Evolutionary conservation across 2,797 vertebrate species (phyloP), one percentile per base, ranked within the genome.

Genomic region (Phoeniculus purpureus): DNA sequence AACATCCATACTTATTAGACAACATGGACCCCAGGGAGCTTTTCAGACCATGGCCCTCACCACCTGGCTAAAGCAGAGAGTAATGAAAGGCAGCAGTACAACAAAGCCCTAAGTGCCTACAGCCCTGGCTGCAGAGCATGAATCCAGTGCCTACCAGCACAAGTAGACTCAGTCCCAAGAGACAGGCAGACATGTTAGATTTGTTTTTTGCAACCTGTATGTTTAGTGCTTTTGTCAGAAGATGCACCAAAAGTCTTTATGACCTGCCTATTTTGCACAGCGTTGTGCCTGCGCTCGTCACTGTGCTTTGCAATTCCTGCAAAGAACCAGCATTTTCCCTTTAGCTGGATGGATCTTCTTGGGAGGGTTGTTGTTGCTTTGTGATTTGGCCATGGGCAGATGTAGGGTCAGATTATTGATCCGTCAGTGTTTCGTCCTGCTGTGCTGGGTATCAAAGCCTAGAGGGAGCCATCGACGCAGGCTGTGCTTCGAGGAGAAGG

Each of bases 381-480:
- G 89, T 40, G 82, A 54, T 17, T 71, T 23, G 73, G 74, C 40
- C 70, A 22, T 13, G 4, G 66, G 77, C 87, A 81, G 67, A 51
- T 23, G 71, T 13, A 7, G 54, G 72, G 50, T 43, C 8, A 9
- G 23, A 4, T 37, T 62, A 67, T 89, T 14, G 72, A 90, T 81
- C 56, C 8, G 13, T 51, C 56, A 1, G 52, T 50, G 52, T 12
- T 56, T 92, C 50, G 62, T 85, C 95, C 92, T 98, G 98, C 97
- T 94, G 94, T 98, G 98, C 73, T 97, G 91, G 27, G 77, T 72
- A 78, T 86, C 90, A 67, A 83, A 94, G 97, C 98, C 98, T 98
- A 99, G 99, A 98, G 98, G 99, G 99, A 98, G 98, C 98, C 97
- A 97, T 98, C 81, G 89, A 95, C 96, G 96, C 96, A 93, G 56